Percentiles rank a stretch among this genome's conserved stretches.
These are phyloP conservation scores for Xestia sexstrigata DNA, from an alignment of 2,888 invertebrate species.

Conservation along the genomic window DNA sequence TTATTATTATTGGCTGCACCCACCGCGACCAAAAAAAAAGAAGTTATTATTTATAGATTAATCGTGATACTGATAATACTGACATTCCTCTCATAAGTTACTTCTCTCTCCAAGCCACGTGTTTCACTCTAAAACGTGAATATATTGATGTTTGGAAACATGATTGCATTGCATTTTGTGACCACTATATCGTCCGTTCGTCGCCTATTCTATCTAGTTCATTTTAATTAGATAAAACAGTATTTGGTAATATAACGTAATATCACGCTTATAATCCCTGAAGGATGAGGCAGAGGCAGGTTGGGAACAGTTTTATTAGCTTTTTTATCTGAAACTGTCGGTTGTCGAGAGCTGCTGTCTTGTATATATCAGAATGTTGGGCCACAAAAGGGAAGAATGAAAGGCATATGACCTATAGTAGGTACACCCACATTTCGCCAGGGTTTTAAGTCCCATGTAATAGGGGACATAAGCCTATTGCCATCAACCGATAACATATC, in stretches of 20 bases:
- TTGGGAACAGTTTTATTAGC: neutral
- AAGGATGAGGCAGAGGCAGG: no score
- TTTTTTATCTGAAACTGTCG: neutral
- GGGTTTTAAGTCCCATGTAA: no score
- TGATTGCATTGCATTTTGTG: slow-evolving; percentile 6
- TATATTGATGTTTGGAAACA: slow-evolving; percentile 1
- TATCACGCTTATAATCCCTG: neutral
- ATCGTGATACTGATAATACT: neutral
- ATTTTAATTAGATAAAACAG: neutral
- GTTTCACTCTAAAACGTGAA: slow-evolving; percentile 14
- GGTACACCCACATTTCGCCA: no score
- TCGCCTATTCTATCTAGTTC: neutral
- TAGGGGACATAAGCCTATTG: no score
- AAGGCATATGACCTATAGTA: no score
- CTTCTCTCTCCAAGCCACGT: slow-evolving; percentile 13
- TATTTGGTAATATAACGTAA: neutral
- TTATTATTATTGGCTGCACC: no score
- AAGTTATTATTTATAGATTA: neutral
- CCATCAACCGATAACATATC: no score
- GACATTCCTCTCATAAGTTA: neutral
- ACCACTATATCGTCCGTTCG: neutral
- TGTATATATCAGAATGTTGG: no score
- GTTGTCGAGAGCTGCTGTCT: no score
- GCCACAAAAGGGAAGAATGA: no score
- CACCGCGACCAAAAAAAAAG: no score